Base-by-base conservation (phyloP, 2,888 invertebrate species). In the Torymus tubicola region DNA sequence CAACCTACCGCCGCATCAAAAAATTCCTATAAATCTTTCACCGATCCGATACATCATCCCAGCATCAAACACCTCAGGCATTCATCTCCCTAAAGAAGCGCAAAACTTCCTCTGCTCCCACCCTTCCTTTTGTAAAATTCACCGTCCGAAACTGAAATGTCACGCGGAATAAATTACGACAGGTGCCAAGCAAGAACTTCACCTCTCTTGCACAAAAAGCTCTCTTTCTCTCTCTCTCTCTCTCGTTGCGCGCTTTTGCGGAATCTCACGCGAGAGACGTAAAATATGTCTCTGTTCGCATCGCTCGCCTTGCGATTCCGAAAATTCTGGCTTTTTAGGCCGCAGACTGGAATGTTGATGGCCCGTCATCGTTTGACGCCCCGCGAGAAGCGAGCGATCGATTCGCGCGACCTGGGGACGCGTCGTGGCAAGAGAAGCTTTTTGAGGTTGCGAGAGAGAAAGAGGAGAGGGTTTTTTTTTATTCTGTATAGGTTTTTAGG, bases 271-370 rank as follows among this genome's bases (percentile, higher is more conserved):
- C 63, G 75, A 61, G 84, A 85, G 86, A 87, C 87, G 85, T 88
- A 87, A 89, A 88, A 87, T 89, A 89, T 88, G 88, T 89, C 89
- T 89, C 86, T 89, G 88, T 89, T 88, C 84, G 82, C 84, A 2
- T 4, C 79, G 72, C 68, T 68, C 81, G 72, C 63, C 42, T 42
- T 8, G 10, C 42, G 42, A 42, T 42, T 42, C 42, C 42, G 42
- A 69, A 75, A 55, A 67, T 53, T 74, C 74, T 79, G 67, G 63
- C 69, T 88, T 89, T 89, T 89, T 70, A 76, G 83, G 55, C 31
- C 85, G 85, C 85, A 42, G 84, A 85, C 68, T 72, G 88, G 89
- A 89, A 89, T 89, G 88, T 88, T 87, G 87, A 89, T 88, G 86
- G 87, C 85, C 86, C 88, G 87, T 89, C 89, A 88, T 89, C 87